Conservation (phyloP, 1,140 invertebrate species). For the Odontomachus brunneus region DNA sequence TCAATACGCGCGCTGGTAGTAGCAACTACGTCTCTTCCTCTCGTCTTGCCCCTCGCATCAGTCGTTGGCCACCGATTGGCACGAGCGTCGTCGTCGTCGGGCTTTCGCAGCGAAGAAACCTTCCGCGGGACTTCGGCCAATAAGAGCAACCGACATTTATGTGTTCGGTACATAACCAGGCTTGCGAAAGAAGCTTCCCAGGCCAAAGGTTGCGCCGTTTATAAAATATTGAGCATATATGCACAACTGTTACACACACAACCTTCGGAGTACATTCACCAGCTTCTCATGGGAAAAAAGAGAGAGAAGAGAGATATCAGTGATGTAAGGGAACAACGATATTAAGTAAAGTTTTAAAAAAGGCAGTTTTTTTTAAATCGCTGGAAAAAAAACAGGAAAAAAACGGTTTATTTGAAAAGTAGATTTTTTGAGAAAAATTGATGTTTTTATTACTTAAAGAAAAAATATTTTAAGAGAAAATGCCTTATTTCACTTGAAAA, state of each 20-base stretch:
- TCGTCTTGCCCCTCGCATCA: slow-evolving; percentile 22
- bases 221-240: slow-evolving; percentile 50
- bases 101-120: slow-evolving; percentile 55
- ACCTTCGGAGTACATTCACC: neutral
- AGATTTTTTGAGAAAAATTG: too few species aligned
- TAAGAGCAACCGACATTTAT: slow-evolving; percentile 51
- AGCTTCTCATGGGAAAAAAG: too few species aligned
- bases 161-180: slow-evolving; percentile 15
- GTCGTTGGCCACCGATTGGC: slow-evolving; percentile 22
- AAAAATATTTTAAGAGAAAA: too few species aligned
- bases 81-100: slow-evolving; percentile 27
- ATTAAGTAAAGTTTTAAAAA: too few species aligned
- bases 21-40: slow-evolving; percentile 58
- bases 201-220: slow-evolving; percentile 15
- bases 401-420: too few species aligned
- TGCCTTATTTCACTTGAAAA: too few species aligned
- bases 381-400: too few species aligned
- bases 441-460: too few species aligned
- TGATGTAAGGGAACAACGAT: too few species aligned
- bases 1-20: slow-evolving; percentile 74
- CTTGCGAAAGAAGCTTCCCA: slow-evolving; percentile 16
- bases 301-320: too few species aligned
- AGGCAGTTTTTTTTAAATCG: too few species aligned
- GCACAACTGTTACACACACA: slow-evolving; percentile 36
- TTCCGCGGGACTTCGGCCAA: slow-evolving; percentile 43